Evolutionary conservation across 1,140 invertebrate genomes (phyloP).

Genomic region (Hydropsyche tenuis): DNA sequence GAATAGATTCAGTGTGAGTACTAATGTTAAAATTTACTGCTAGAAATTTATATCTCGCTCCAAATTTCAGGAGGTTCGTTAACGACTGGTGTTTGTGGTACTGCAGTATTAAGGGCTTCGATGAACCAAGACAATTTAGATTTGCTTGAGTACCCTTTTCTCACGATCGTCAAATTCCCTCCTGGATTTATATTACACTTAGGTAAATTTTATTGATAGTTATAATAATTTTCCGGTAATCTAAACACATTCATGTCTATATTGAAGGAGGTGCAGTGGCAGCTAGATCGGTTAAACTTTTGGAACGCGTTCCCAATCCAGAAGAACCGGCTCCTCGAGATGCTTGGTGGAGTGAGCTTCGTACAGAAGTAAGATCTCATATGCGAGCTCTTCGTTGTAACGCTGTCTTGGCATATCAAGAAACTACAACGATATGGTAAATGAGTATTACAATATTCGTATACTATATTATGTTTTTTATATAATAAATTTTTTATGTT

Average conservation of each 20-base stretch:
- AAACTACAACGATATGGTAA: constrained; percentile 89
- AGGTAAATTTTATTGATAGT: constrained; percentile 64
- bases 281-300: constrained; percentile 84
- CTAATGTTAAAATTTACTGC: neutral
- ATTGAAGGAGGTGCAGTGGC: constrained; percentile 81
- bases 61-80: constrained; percentile 70
- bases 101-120: constrained; percentile 65
- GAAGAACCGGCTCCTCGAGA: constrained; percentile 92
- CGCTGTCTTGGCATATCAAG: constrained; percentile 91
- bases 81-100: constrained; percentile 63
- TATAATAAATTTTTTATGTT: constrained; percentile 50
- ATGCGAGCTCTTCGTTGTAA: constrained; percentile 89
- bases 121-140: constrained; percentile 77
- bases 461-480: constrained; percentile 31
- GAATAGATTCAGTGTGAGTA: too few species aligned
- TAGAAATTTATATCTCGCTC: neutral
- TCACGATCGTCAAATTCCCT: constrained; percentile 91
- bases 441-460: too few species aligned
- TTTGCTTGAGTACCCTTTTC: constrained; percentile 93
- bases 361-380: constrained; percentile 93
- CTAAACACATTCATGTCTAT: too few species aligned
- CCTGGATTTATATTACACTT: constrained; percentile 87
- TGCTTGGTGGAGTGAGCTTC: constrained; percentile 93
- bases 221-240: neutral
- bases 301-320: constrained; percentile 80